These are phyloP conservation scores for Papilio elwesi DNA, from an alignment of 2,888 invertebrate genomes.

Conservation along the genomic window DNA sequence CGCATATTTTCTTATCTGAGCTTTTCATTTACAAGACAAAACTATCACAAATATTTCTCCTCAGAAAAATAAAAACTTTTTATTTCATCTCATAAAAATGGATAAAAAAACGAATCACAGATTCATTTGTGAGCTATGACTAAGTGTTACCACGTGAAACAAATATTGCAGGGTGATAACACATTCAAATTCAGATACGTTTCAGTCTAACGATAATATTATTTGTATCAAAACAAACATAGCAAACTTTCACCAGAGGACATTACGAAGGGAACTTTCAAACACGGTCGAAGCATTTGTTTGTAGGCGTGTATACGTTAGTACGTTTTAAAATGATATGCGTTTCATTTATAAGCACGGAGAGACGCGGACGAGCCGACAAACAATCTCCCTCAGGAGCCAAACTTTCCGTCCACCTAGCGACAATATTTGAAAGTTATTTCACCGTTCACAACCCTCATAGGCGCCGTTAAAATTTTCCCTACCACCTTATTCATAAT, in stretches of 20 bases:
- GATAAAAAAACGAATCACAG: no score
- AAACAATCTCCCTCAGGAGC: constrained; percentile 79
- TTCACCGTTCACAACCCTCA: constrained; percentile 84
- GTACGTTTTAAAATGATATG: constrained; percentile 75
- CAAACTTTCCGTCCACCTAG: constrained; percentile 83
- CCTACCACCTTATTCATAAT: constrained; percentile 83
- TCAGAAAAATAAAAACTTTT: no score
- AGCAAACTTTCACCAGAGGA: constrained; percentile 39
- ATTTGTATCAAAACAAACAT: background rate
- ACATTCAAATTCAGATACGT: background rate
- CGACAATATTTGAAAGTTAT: constrained; percentile 86
- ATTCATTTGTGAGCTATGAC: no score
- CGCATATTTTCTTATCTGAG: no score
- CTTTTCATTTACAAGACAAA: no score
- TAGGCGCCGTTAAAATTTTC: constrained; percentile 84
- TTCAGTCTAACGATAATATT: background rate
- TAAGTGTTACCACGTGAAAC: no score
- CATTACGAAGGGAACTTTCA: constrained; percentile 11
- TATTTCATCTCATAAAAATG: no score
- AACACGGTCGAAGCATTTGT: constrained; percentile 43
- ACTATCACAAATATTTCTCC: no score
- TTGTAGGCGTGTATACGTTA: constrained; percentile 57
- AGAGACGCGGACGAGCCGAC: constrained; percentile 72
- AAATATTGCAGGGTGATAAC: no score
- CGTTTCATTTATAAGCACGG: constrained; percentile 80